Percentiles rank a stretch among this genome's conserved stretches.
Conservation (phyloP, 2,888 invertebrate species). For the Octodonta nipae region DNA sequence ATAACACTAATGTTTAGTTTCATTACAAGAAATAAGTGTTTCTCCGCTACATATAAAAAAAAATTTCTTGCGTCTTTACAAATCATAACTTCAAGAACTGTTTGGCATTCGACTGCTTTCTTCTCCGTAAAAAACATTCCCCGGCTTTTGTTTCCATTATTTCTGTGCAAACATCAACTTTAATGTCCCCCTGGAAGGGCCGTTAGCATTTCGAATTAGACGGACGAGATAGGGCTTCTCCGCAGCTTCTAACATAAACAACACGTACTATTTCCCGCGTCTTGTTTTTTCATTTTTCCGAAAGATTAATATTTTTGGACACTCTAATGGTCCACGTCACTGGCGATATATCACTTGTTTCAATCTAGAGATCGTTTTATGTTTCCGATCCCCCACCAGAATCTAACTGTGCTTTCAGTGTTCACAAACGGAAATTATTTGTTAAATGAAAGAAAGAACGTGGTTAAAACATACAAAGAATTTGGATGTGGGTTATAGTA, state of each 20-base stretch:
- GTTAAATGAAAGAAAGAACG: too few relatives aligned
- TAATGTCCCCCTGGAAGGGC: slow-evolving; percentile 12
- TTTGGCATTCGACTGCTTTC: too few relatives aligned
- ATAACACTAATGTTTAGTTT: too few relatives aligned
- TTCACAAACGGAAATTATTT: too few relatives aligned
- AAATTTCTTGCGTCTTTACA: too few relatives aligned
- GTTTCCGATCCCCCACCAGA: slow-evolving; percentile 29
- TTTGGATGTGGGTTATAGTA: too few relatives aligned
- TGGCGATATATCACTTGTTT: slow-evolving; percentile 40
- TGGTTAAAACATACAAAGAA: too few relatives aligned
- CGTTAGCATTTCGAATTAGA: slow-evolving; percentile 15
- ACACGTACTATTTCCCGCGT: slow-evolving; percentile 23
- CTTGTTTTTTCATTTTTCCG: slow-evolving; percentile 35
- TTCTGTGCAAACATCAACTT: slow-evolving; percentile 14
- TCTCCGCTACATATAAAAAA: too few relatives aligned
- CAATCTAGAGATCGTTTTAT: slow-evolving; percentile 40
- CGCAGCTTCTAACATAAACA: slow-evolving; percentile 23
- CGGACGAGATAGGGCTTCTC: slow-evolving; percentile 6
- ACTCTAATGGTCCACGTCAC: slow-evolving; percentile 40
- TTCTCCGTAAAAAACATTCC: too few relatives aligned
- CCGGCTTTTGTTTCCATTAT: slow-evolving; percentile 13
- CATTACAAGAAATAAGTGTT: too few relatives aligned
- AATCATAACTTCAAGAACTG: too few relatives aligned
- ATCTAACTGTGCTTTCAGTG: too few relatives aligned
- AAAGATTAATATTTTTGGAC: slow-evolving; percentile 41